Percentiles rank a stretch among this genome's conserved stretches.
These are phyloP conservation scores for Uromys caudimaculatus DNA, from an alignment of 2,797 vertebrate genomes.

Conservation along the genomic window DNA sequence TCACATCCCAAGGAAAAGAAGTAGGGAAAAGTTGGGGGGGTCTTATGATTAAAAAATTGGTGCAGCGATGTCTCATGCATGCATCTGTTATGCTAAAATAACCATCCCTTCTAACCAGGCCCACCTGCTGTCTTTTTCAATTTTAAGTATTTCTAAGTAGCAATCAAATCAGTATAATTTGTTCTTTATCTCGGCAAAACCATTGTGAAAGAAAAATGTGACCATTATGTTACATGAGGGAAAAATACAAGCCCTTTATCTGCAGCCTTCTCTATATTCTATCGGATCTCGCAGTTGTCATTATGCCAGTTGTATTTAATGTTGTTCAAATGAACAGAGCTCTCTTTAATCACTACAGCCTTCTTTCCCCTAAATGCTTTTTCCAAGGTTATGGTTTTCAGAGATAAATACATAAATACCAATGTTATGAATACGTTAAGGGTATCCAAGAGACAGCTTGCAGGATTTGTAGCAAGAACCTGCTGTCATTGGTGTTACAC, in stretches of 20 bases:
- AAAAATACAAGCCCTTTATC: constrained; percentile 91
- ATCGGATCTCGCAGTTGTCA: constrained; percentile 89
- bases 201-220: constrained; percentile 92
- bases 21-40: constrained; percentile 71
- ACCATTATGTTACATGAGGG: constrained; percentile 92
- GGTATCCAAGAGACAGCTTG: constrained; percentile 87
- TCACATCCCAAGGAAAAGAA: constrained; percentile 70
- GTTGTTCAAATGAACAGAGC: constrained; percentile 87
- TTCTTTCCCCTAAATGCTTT: constrained; percentile 83
- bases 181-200: constrained; percentile 92
- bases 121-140: constrained; percentile 92
- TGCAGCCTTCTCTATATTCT: constrained; percentile 88
- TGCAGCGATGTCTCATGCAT: constrained; percentile 87
- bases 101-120: constrained; percentile 89
- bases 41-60: constrained; percentile 86
- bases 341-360: constrained; percentile 89
- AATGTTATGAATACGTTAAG: constrained; percentile 82
- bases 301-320: constrained; percentile 89
- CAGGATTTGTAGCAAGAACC: constrained; percentile 76
- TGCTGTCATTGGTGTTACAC: constrained; percentile 73
- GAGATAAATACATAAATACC: constrained; percentile 87
- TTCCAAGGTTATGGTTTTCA: constrained; percentile 86
- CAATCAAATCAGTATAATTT: constrained; percentile 93
- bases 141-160: constrained; percentile 93
- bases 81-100: constrained; percentile 92